Conservation (phyloP, 1,140 invertebrate genomes). For the Dinoponera quadriceps region DNA sequence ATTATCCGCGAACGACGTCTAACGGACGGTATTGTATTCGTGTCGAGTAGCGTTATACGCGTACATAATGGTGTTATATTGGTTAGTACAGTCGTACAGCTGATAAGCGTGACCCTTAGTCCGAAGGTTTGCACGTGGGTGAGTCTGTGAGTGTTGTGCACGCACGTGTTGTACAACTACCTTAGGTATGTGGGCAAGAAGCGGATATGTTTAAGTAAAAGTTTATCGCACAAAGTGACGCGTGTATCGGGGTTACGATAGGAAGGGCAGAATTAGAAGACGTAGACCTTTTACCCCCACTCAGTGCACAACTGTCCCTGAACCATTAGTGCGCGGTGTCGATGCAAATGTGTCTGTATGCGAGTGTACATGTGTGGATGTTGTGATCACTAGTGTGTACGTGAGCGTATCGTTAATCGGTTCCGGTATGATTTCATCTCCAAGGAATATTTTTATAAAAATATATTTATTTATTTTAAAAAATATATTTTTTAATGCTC, state of each 20-base stretch:
- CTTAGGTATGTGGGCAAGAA: conserved; percentile 46
- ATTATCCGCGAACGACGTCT: conserved; percentile 40
- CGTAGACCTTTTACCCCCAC: conserved; percentile 25
- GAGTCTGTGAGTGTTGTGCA: conserved; percentile 53
- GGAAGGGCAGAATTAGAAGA: conserved; percentile 45
- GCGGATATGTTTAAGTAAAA: conserved; percentile 53
- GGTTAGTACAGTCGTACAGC: conserved; percentile 59
- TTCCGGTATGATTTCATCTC: conserved; percentile 21
- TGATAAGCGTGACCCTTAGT: conserved; percentile 67
- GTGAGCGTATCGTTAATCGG: conserved; percentile 57
- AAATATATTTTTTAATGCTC: no score
- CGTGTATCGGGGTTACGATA: conserved; percentile 7
- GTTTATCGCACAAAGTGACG: conserved; percentile 32
- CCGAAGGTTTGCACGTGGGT: conserved; percentile 13
- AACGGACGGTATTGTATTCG: conserved; percentile 34
- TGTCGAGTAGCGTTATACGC: not conserved
- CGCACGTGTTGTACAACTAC: conserved; percentile 48
- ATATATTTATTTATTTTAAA: no score
- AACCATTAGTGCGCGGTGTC: conserved; percentile 50
- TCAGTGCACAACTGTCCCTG: conserved; percentile 53
- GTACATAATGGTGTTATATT: conserved; percentile 40
- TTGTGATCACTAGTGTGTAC: not conserved
- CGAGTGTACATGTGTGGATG: not conserved
- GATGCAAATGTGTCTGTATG: conserved; percentile 20
- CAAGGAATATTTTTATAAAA: not conserved